A percentile compares a stretch with the other conserved stretches of the same genome.
Conservation (phyloP, 92 coral and sea anemone genomes). For the Paragorgia papillata region DNA sequence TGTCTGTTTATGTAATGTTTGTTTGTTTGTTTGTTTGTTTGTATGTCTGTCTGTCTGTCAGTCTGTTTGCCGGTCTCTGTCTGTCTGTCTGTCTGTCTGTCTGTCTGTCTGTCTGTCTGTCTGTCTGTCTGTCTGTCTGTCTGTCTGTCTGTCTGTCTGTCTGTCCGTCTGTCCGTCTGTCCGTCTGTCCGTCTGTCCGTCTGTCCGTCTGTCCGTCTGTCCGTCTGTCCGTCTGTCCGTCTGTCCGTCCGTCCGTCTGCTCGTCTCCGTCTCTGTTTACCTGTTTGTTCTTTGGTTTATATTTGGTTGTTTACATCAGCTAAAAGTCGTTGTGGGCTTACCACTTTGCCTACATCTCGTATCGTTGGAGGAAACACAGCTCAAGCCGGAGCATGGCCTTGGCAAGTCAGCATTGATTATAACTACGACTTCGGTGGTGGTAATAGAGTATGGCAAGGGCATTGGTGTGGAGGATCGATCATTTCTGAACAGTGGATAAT, state of each 20-base stretch:
- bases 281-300: neutral
- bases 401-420: slow-evolving; percentile 90
- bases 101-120: too few species aligned
- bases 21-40: neutral
- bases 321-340: slow-evolving; percentile 68
- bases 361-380: slow-evolving; percentile 92
- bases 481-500: slow-evolving; percentile 77
- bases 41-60: too few species aligned
- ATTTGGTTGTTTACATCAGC: slow-evolving; percentile 18
- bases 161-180: too few species aligned
- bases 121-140: too few species aligned
- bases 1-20: neutral
- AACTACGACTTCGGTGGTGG: slow-evolving; percentile 30
- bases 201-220: too few species aligned
- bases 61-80: too few species aligned
- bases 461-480: slow-evolving; percentile 92
- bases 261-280: neutral
- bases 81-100: too few species aligned
- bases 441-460: slow-evolving; percentile 45
- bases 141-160: too few species aligned
- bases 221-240: too few species aligned
- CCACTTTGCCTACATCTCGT: slow-evolving; percentile 60
- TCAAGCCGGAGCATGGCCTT: slow-evolving; percentile 83
- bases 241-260: too few species aligned
- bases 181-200: too few species aligned